Percentiles rank a stretch among this genome's conserved stretches.
These are phyloP conservation scores for Drosophila maculinotata DNA, from an alignment of 2,888 invertebrate species.

Conservation along the genomic window DNA sequence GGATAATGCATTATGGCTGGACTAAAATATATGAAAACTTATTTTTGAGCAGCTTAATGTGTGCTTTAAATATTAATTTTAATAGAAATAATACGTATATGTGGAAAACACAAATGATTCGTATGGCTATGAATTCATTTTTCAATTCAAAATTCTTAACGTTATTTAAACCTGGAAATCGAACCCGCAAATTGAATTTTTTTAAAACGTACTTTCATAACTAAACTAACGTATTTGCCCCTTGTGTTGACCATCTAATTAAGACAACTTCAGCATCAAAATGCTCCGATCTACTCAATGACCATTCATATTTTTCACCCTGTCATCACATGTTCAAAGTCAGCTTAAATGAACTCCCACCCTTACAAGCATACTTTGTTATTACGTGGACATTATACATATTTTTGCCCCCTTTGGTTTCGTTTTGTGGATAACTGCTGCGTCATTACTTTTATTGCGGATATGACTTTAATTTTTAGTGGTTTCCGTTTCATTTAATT, in stretches of 20 bases:
- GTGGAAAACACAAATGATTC: no score
- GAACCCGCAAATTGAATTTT: no score
- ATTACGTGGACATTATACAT: conserved; percentile 19
- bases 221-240: no score
- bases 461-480: conserved; percentile 65
- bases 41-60: background rate
- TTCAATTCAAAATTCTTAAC: no score
- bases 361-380: conserved; percentile 7
- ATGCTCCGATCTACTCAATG: conserved; percentile 4
- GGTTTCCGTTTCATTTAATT: conserved; percentile 66
- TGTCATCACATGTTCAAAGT: conserved; percentile 24
- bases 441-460: conserved; percentile 62
- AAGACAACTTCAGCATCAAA: no score
- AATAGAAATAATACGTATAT: no score
- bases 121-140: no score
- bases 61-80: background rate
- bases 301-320: conserved; percentile 15
- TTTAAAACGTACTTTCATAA: no score
- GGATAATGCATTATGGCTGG: conserved; percentile 22
- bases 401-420: conserved; percentile 19
- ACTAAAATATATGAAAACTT: background rate
- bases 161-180: no score
- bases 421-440: conserved; percentile 10
- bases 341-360: conserved; percentile 8
- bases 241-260: no score